Conservation (phyloP, 2,797 vertebrate species). For the Varecia variegata region DNA sequence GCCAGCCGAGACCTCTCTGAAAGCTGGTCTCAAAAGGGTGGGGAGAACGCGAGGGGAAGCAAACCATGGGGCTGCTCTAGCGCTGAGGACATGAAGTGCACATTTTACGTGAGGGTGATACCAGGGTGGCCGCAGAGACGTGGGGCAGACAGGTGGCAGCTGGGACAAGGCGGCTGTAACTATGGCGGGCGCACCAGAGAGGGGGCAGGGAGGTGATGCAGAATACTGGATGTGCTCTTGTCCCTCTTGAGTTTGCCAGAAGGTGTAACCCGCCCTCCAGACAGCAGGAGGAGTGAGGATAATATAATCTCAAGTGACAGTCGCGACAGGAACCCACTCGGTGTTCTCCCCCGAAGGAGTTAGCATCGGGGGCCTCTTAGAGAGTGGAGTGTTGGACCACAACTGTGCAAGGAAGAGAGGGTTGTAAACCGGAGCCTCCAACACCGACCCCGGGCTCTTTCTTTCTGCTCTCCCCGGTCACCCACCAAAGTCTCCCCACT, state of each 20-base stretch:
- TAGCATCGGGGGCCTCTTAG: slow-evolving; percentile 65
- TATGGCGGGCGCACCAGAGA: slow-evolving; percentile 17
- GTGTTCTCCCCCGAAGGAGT: slow-evolving; percentile 32
- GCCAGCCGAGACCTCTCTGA: background rate
- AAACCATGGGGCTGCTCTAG: slow-evolving; percentile 49
- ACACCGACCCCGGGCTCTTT: background rate
- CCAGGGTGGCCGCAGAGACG: slow-evolving; percentile 37
- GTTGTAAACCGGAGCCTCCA: slow-evolving; percentile 63
- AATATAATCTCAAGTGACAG: background rate
- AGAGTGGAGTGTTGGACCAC: slow-evolving; percentile 29
- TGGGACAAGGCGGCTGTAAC: background rate
- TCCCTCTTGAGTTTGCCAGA: slow-evolving; percentile 62
- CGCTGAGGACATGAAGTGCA: slow-evolving; percentile 46
- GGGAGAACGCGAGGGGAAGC: background rate
- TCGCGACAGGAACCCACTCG: background rate
- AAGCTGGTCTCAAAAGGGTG: background rate
- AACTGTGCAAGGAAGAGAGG: slow-evolving; percentile 74
- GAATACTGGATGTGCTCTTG: slow-evolving; percentile 52
- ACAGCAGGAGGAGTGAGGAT: background rate
- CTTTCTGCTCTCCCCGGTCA: background rate
- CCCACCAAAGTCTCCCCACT: slow-evolving; percentile 40
- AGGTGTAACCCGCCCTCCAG: slow-evolving; percentile 46
- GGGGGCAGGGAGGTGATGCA: slow-evolving; percentile 51
- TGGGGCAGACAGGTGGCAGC: background rate
- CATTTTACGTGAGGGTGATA: slow-evolving; percentile 58